Base-by-base conservation (phyloP, 1,140 invertebrate species). In the Vollenhovia emeryi region DNA sequence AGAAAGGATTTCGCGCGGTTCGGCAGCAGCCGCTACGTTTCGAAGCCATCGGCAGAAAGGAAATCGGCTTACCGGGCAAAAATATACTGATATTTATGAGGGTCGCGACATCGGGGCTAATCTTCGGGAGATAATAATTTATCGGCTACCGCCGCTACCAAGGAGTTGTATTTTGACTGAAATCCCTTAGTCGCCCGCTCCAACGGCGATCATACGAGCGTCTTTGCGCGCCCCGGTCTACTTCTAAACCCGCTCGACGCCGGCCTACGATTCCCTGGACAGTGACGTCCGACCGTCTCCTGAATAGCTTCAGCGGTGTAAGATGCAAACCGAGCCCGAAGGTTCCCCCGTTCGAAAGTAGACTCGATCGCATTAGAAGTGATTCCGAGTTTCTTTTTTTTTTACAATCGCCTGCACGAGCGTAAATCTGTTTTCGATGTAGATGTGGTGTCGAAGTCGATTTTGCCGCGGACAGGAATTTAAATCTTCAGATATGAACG, bases 31-130 rank as follows among this genome's bases (percentile, higher is more conserved):
- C 90, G 91, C 90, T 89, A 92, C 89, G 89, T 92, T 94, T 93
- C 91, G 93, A 93, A 93, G 91, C 82, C 92, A 94, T 94, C 92
- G 92, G 92, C 90, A 92, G 92, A 93, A 92, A 94, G 92, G 89
- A 94, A 95, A 95, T 95, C 94, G 94, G 94, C 94, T 95, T 95
- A 93, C 89, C 88, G 85, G 79, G 87, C 88, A 93, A 94, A 94
- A 93, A 94, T 93, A 93, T 93, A 93, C 93, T 89, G 91, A 94
- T 94, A 95, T 95, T 94, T 95, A 95, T 95, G 94, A 94, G 93
- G 93, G 94, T 94, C 93, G 93, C 91, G 92, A 94, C 94, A 94
- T 94, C 90, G 89, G 91, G 91, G 91, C 94, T 95, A 95, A 95
- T 95, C 94, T 95, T 94, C 86, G 90, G 90, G 89, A 94, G 94